Evolutionary conservation across 2,888 invertebrate genomes (phyloP), one percentile per base, ranked within the genome.

Genomic region (Aelia acuminata): DNA sequence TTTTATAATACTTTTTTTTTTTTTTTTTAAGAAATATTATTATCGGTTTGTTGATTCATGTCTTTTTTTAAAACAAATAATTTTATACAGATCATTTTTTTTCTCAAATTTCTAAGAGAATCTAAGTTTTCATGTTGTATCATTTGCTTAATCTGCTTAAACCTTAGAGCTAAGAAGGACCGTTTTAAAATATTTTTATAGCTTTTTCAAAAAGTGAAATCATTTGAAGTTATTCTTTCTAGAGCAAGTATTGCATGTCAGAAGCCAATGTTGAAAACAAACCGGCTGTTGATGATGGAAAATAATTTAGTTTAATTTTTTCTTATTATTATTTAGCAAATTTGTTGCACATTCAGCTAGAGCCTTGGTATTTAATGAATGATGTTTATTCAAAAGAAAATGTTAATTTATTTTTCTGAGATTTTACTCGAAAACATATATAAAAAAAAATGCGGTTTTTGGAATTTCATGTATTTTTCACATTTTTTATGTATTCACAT

Each of bases 111-210:
- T 70, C 0, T 18, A 35, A 31, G 35, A 18, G 31, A 35, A 31
- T 26, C 35, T 18, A 70, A 15, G 31, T 57, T 35, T 57, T 70
- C 35, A 70, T 70, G 63, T 70, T 70, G 7, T 35, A 70, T 57
- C 22, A 26, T 22, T 26, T 57, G 26, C 20, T 35, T 70, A 70
- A 70, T 70, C 63, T 70, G 31, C 63, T 70, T 70, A 70, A 70
- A 70, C 63, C 18, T 31, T 10, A 70, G 8, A 15, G 35, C 63
- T 35, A 70, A 35, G 31, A 70, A 70, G 35, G 31, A 35, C 26
- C 31, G n/a, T 70, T 70, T n/a, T n/a, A n/a, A 26, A 70, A 35
- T 70, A 70, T 70, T 70, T 70, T 70, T 70, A 70, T 70, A 70
- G 63, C 31, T 70, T 70, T n/a, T 35, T 70, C 63, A 70, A 70